Evolutionary conservation across 92 coral and sea anemone genomes (phyloP).

Genomic region (Zoanthus sansibaricus): DNA sequence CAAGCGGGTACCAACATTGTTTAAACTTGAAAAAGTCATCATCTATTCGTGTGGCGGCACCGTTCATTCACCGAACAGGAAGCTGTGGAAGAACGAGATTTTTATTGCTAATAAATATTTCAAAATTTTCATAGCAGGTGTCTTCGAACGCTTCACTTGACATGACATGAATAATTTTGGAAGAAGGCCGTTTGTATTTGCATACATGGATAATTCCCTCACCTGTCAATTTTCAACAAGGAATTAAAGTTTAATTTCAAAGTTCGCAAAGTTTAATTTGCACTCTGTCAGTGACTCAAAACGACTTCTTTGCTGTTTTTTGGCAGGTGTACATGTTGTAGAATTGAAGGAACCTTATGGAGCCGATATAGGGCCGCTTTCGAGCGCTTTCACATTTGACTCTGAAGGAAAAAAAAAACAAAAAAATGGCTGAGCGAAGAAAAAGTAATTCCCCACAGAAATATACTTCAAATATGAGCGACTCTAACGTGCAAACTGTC

Average conservation of each 20-base stretch:
- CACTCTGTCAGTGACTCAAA: conserved; percentile 36
- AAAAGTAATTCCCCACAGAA: conserved; percentile 39
- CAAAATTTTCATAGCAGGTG: conserved; percentile 81
- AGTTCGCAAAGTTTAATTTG: conserved; percentile 39
- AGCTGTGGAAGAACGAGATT: conserved; percentile 55
- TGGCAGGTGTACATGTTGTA: conserved; percentile 19
- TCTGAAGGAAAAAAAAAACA: not conserved
- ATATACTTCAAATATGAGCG: conserved; percentile 41
- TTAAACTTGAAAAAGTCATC: conserved; percentile 9
- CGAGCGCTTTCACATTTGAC: not conserved
- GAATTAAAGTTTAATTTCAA: conserved; percentile 59
- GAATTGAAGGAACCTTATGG: not conserved
- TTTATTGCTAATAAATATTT: conserved; percentile 80
- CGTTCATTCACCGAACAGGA: conserved; percentile 21
- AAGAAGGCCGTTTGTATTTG: conserved; percentile 64
- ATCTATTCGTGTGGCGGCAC: conserved; percentile 7
- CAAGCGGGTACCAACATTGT: conserved; percentile 25
- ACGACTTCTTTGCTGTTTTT: conserved; percentile 26
- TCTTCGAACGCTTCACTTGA: conserved; percentile 78
- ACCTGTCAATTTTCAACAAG: conserved; percentile 73
- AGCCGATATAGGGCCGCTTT: conserved; percentile 2
- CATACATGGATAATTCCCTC: conserved; percentile 70
- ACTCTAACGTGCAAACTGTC: conserved; percentile 39
- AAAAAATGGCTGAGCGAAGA: conserved; percentile 41
- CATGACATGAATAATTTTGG: conserved; percentile 80